phyloP scores from a whole-genome alignment of 2,888 invertebrate genomes.

The Dorcus parallelipipedus region DNA sequence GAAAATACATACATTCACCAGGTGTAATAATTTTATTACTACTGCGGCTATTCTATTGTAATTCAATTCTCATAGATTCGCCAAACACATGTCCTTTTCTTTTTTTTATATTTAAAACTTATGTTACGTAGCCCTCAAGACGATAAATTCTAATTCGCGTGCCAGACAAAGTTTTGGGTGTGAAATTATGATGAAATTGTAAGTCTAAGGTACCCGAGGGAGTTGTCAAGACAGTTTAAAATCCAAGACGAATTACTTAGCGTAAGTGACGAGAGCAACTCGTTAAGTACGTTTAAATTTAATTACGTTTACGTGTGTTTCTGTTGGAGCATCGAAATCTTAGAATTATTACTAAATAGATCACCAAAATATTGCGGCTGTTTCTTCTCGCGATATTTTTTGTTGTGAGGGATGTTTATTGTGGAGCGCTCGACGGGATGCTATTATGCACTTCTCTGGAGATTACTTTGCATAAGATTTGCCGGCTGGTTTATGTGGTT shows the following conservation, averaged over 20 bases:
- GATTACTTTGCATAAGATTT: slow-evolving; percentile 37
- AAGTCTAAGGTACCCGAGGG: slow-evolving; percentile 6
- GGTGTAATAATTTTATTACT: no score
- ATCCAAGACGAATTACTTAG: slow-evolving; percentile 12
- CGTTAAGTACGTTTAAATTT: slow-evolving; percentile 16
- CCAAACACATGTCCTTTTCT: no score
- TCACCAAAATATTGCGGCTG: no score
- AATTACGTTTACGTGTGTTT: slow-evolving; percentile 18
- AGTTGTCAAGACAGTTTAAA: slow-evolving; percentile 9
- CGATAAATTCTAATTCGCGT: not conserved
- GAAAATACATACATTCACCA: no score
- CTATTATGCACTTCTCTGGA: slow-evolving; percentile 37
- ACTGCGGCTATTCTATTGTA: no score
- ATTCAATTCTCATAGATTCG: no score
- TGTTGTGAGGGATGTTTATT: not conserved
- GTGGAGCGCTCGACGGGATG: slow-evolving; percentile 14
- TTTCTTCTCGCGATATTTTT: not conserved
- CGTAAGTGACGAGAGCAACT: slow-evolving; percentile 14
- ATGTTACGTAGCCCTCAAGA: not conserved
- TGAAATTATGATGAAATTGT: slow-evolving; percentile 17
- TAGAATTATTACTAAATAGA: not conserved
- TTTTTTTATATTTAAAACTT: not conserved
- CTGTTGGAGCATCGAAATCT: slow-evolving; percentile 3
- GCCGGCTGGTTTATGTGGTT: slow-evolving; percentile 30
- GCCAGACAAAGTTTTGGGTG: slow-evolving; percentile 7